A percentile compares a stretch with the other conserved stretches of the same genome.
Evolutionary conservation across 2,888 invertebrate genomes (phyloP).

Genomic region (Morpho deidamia): DNA sequence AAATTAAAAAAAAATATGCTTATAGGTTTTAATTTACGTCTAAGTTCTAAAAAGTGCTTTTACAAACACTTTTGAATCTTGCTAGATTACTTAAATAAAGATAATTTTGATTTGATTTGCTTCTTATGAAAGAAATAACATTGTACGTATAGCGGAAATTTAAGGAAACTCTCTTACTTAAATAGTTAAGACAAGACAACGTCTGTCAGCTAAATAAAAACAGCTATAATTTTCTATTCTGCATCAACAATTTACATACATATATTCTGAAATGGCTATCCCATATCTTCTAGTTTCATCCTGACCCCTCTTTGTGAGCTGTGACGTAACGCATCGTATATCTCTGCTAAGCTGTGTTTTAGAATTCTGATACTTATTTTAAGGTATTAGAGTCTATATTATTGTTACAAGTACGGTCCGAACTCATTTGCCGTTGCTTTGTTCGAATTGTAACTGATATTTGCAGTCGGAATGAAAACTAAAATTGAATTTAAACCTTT

Average conservation of each 20-base stretch:
- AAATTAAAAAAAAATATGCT: too few species aligned
- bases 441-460: conserved; percentile 6
- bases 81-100: too few species aligned
- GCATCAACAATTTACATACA: not conserved
- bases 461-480: conserved; percentile 8
- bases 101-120: too few species aligned
- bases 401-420: not conserved
- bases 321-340: conserved; percentile 3
- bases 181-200: too few species aligned
- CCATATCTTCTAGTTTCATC: conserved; percentile 4
- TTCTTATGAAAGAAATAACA: too few species aligned
- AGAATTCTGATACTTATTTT: not conserved
- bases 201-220: too few species aligned
- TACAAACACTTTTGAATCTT: too few species aligned
- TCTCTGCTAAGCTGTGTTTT: not conserved
- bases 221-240: not conserved
- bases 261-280: not conserved
- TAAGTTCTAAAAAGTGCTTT: too few species aligned
- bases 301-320: conserved; percentile 6
- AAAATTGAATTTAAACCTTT: conserved; percentile 4
- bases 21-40: too few species aligned
- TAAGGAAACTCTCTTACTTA: too few species aligned
- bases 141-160: too few species aligned
- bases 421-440: conserved; percentile 5
- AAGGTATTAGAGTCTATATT: not conserved